phyloP scores from a whole-genome alignment of 2,888 invertebrate genomes.

The Phortica okadai region DNA sequence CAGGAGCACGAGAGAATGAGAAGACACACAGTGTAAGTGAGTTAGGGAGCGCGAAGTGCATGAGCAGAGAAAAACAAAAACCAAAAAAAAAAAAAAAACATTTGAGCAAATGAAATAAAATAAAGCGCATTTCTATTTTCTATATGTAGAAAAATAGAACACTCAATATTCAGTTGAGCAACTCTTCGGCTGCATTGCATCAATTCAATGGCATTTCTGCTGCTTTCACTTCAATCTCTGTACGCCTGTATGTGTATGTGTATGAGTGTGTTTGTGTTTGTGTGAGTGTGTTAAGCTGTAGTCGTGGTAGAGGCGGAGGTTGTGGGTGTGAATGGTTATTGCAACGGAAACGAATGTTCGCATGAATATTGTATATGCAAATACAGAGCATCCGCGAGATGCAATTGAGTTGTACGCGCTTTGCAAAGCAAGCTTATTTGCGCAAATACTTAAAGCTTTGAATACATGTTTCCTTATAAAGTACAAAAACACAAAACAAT shows the following conservation, averaged over 20 bases:
- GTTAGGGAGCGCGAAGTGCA: neutral
- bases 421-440: no score
- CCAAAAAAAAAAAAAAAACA: slow-evolving; percentile 21
- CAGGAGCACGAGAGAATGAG: slow-evolving; percentile 11
- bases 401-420: neutral
- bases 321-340: neutral
- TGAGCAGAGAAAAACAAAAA: slow-evolving; percentile 15
- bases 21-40: slow-evolving; percentile 16
- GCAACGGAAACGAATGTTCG: slow-evolving; percentile 29
- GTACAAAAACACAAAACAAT: no score
- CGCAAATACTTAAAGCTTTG: no score
- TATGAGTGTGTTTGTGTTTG: neutral
- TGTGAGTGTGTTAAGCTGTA: no score
- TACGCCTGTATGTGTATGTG: neutral
- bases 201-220: slow-evolving; percentile 18
- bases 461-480: no score
- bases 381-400: slow-evolving; percentile 3
- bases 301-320: neutral
- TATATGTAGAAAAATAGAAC: slow-evolving; percentile 51
- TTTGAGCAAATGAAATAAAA: slow-evolving; percentile 48
- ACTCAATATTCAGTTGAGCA: slow-evolving; percentile 70
- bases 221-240: slow-evolving; percentile 34
- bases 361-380: slow-evolving; percentile 24
- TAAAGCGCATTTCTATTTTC: slow-evolving; percentile 52
- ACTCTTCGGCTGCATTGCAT: slow-evolving; percentile 53